These are phyloP conservation scores for Gambusia holbrooki DNA, from an alignment of 2,113 vertebrate species.

Conservation along the genomic window DNA sequence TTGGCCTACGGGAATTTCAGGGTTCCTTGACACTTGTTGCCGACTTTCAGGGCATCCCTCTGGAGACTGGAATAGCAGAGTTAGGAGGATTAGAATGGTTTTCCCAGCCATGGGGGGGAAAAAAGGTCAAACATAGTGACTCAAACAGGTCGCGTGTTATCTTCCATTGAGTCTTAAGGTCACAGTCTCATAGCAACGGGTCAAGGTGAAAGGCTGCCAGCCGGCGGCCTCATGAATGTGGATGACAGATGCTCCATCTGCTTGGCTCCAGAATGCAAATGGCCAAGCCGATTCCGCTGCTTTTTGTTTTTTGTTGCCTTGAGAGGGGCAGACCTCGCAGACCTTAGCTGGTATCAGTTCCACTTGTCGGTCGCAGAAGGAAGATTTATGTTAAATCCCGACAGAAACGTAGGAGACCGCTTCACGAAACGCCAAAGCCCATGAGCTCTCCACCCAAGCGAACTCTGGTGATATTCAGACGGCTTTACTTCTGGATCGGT, in stretches of 20 bases:
- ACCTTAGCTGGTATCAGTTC: constrained; percentile 63
- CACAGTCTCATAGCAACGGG: constrained; percentile 69
- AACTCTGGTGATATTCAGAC: background rate
- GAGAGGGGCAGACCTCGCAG: constrained; percentile 57
- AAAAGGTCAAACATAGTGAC: constrained; percentile 49
- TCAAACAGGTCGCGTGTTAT: constrained; percentile 62
- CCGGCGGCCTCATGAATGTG: constrained; percentile 77
- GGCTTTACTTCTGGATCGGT: background rate
- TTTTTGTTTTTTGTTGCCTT: constrained; percentile 36
- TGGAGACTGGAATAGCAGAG: constrained; percentile 34
- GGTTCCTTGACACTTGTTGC: constrained; percentile 67
- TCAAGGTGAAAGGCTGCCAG: constrained; percentile 75
- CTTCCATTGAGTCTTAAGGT: constrained; percentile 66
- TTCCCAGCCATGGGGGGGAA: constrained; percentile 48
- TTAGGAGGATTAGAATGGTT: constrained; percentile 23
- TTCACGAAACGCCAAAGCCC: constrained; percentile 9
- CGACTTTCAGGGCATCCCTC: constrained; percentile 47
- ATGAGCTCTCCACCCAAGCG: background rate
- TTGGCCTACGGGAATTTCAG: constrained; percentile 44
- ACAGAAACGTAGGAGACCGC: constrained; percentile 54
- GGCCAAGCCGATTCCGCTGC: constrained; percentile 50
- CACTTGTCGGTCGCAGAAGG: constrained; percentile 59
- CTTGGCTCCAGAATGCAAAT: constrained; percentile 65
- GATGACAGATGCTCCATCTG: constrained; percentile 77
- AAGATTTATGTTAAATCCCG: constrained; percentile 53